Evolutionary conservation across 2,113 vertebrate species (phyloP), one percentile per base, ranked within the genome.

Genomic region (Corapipo altera): DNA sequence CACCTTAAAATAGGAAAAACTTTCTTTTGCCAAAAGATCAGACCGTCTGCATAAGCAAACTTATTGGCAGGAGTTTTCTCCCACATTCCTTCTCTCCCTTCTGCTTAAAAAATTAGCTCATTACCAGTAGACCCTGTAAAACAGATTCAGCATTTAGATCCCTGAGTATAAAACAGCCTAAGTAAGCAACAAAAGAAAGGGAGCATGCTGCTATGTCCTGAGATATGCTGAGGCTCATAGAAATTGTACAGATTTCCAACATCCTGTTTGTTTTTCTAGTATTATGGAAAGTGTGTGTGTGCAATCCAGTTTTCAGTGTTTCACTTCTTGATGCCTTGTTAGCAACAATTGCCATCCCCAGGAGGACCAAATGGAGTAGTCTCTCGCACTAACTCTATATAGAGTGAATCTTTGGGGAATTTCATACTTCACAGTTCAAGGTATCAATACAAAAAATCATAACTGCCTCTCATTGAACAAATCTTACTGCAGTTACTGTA

Each of bases 301-400:
- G 78, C 73, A 85, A 74, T 57, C 49, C 82, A 76, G 4, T 92
- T 96, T 83, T n/a, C 41, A 80, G 71, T 37, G 32, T 86, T 95
- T 88, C 64, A 26, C 51, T 92, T 78, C 87, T 86, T 13, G 30
- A 30, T 28, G 76, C 67, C 91, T 94, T 80, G 81, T 97, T 97
- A 97, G 92, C 49, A 93, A 21, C 91, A 85, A 78, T 10, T 62
- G 80, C 66, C 46, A 49, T 8, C 95, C 94, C 92, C 37, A 0
- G 51, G 93, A 93, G 95, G 81, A 20, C 71, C 27, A 32, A 89
- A 1, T 52, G 32, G 54, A 5, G 57, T 35, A 92, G 71, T 73
- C 22, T 78, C 88, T 92, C 1, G 0, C 54, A 23, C 43, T 62
- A 32, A 65, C 62, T 64, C 75, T 55, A 48, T 26, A n/a, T 0